Evolutionary conservation across 2,797 vertebrate species (phyloP), one percentile per base, ranked within the genome.

Genomic region (Choloepus didactylus): DNA sequence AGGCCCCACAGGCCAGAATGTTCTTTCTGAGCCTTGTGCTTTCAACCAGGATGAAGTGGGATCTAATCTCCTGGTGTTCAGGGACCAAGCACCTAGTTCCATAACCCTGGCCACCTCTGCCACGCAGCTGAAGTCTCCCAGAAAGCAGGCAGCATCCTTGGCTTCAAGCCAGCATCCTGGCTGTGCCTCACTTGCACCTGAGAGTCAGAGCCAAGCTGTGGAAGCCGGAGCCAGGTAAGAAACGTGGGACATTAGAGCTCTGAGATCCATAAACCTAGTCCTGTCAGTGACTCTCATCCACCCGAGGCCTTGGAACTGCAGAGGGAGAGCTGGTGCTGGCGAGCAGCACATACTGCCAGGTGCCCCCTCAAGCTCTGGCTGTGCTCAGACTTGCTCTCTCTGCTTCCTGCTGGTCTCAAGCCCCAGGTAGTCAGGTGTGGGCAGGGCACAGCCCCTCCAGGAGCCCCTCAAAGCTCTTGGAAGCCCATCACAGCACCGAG

Each of bases 371-470:
- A 67, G 64, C 69, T 31, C 49, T 15, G 9, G 12, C 51, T 56
- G 9, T 95, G 79, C 62, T 89, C 69, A 44, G 19, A 94, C 77
- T 90, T 69, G 96, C n/a, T 35, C 35, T 25, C 67, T 59, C 81
- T 82, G 72, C 72, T 91, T 82, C n/a, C 7, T 84, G 85, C 56
- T 88, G n/a, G 31, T 70, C 14, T 85, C 8, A 4, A 72, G 27
- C 16, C 21, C 56, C n/a, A 62, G 69, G 44, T 27, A 41, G 60
- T 66, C 41, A 15, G 51, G 56, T 19, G n/a, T 79, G 41, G 46
- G 54, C 79, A 86, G 60, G 70, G 23, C 16, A 56, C 27, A 21
- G 38, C 44, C 54, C 46, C 59, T 80, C n/a, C 54, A 29, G 64
- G 35, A 80, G 51, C 49, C 15, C 8, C 56, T 35, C 44, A 69